Evolutionary conservation across 2,113 vertebrate genomes (phyloP).

Genomic region (Oncorhynchus masou): DNA sequence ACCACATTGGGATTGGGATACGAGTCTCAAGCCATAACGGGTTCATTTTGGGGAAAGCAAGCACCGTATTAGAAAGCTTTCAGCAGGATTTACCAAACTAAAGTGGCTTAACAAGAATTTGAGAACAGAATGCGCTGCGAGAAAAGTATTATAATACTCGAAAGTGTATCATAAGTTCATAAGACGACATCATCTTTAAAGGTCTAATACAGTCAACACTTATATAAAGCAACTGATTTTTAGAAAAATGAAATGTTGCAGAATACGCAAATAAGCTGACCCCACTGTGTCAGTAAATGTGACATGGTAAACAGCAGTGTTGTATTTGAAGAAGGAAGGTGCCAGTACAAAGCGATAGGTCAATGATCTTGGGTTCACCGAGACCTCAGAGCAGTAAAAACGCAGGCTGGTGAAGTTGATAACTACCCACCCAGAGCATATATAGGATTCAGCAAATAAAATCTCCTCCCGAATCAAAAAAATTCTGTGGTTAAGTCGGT

Average conservation of each 20-base stretch:
- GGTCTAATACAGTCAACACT: neutral
- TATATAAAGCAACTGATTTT: slow-evolving; percentile 15
- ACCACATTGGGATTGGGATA: neutral
- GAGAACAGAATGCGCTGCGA: neutral
- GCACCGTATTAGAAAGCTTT: neutral
- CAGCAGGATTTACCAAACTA: neutral
- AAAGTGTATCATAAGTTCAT: neutral
- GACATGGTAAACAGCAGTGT: slow-evolving; percentile 67
- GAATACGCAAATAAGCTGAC: slow-evolving; percentile 42
- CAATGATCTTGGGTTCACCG: slow-evolving; percentile 71
- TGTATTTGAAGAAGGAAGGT: slow-evolving; percentile 77
- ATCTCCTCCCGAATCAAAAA: slow-evolving; percentile 34
- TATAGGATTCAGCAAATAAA: slow-evolving; percentile 40
- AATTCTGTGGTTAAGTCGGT: neutral
- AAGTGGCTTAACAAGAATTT: neutral
- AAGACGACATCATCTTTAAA: neutral
- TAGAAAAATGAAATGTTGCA: slow-evolving; percentile 13
- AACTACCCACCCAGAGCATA: slow-evolving; percentile 41
- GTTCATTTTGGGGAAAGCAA: neutral
- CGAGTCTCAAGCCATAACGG: neutral
- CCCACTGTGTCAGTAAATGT: slow-evolving; percentile 38
- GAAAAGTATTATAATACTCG: neutral
- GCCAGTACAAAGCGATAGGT: slow-evolving; percentile 69
- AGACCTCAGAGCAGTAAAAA: slow-evolving; percentile 59
- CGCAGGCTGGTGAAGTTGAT: slow-evolving; percentile 41